Evolutionary conservation across 2,113 vertebrate genomes (phyloP).

Genomic region (Ellobius talpinus): DNA sequence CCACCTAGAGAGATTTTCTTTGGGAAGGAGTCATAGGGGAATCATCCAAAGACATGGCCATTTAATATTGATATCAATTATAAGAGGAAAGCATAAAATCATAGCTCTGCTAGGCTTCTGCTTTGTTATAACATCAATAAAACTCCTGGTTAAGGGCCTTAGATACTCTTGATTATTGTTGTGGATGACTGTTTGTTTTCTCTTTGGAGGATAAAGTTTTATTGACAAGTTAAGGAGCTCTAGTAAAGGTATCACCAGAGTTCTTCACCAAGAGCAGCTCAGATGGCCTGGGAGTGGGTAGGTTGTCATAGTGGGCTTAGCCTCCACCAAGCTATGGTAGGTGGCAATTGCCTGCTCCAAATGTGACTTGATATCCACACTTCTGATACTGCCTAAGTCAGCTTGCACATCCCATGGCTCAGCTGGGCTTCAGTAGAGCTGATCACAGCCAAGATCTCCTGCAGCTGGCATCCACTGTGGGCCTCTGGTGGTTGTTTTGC

Average conservation of each 20-base stretch:
- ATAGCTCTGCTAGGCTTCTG: not conserved
- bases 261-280: not conserved
- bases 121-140: not conserved
- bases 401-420: not conserved
- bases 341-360: not conserved
- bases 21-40: not conserved
- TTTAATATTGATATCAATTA: not conserved
- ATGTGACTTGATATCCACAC: not conserved
- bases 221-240: not conserved
- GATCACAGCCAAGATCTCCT: not conserved
- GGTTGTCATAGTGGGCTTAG: not conserved
- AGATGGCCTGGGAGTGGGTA: too few relatives aligned
- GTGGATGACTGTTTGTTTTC: not conserved
- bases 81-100: not conserved
- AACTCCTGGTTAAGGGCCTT: not conserved
- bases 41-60: not conserved
- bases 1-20: not conserved
- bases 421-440: not conserved
- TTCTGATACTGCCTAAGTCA: not conserved
- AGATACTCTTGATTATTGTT: not conserved
- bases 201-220: not conserved
- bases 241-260: not conserved
- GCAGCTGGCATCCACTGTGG: not conserved
- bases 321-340: not conserved
- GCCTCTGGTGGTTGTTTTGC: too few relatives aligned